Base-by-base conservation (phyloP, 2,113 vertebrate species). In the Macroglossus sobrinus region DNA sequence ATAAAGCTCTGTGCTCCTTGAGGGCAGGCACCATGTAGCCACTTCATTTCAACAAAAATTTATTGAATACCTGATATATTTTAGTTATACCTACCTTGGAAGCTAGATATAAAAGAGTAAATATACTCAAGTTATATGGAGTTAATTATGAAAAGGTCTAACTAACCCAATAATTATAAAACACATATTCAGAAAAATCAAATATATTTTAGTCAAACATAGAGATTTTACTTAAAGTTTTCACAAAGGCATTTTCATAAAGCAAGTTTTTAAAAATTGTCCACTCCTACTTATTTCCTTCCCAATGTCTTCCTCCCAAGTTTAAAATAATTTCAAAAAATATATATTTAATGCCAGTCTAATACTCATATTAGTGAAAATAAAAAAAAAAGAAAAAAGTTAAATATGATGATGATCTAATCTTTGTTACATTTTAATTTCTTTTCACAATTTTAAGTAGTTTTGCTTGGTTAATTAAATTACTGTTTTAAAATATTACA, bases 401-500 rank as follows among this genome's bases (percentile, higher is more conserved):
- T 19, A 81, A 55, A 59, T 71, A 5, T 89, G 66, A 69, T 72
- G 69, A 38, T 75, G 16, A 47, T 47, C 5, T 69, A n/a, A 3
- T 8, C 22, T 71, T 86, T 89, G 22, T 21, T 40, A 4, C 78
- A 43, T 81, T 86, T 89, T 64, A 57, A 38, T 13, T 55, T 2
- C 35, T 86, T 55, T 40, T 80, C 35, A 59, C 14, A 92, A 63
- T 92, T 89, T 78, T 89, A 21, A 82, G 15, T 59, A 82, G 13
- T 14, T 55, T 69, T 88, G 11, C 40, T 92, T 86, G 7, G 24
- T 84, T 94, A 59, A 79, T 57, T 38, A 84, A 61, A 92, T 92
- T 92, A 84, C 63, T 71, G 7, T 68, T 76, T 88, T 91, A 87
- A 94, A 94, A 66, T 93, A 57, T 80, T 47, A 66, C 91, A 88